These are phyloP conservation scores for Temnothorax rugatulus DNA, from an alignment of 2,888 invertebrate genomes.

Conservation along the genomic window DNA sequence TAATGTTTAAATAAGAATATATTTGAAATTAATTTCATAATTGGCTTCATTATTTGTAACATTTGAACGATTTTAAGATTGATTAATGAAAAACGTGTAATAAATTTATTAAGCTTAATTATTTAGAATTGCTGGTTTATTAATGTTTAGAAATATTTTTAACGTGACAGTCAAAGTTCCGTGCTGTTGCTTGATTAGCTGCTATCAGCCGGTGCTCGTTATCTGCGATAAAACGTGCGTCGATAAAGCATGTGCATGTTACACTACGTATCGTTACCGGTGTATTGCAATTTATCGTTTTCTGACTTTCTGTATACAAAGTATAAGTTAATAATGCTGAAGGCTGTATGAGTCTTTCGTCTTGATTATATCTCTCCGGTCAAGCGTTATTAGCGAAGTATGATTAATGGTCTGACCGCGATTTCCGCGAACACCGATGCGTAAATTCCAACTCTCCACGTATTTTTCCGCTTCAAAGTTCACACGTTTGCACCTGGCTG, in stretches of 20 bases:
- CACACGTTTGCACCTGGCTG: background rate
- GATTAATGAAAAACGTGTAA: background rate
- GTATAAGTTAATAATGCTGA: constrained; percentile 35
- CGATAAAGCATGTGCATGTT: background rate
- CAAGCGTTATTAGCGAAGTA: constrained; percentile 18
- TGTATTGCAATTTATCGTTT: constrained; percentile 34
- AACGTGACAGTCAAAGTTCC: background rate
- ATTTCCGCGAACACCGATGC: background rate
- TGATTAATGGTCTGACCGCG: constrained; percentile 23
- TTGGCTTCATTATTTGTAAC: background rate
- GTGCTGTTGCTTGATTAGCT: background rate
- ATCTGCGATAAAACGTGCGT: constrained; percentile 27
- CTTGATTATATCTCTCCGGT: constrained; percentile 25
- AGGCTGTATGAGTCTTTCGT: background rate
- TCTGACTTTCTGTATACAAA: constrained; percentile 6
- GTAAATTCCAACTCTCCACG: background rate
- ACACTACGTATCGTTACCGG: constrained; percentile 16
- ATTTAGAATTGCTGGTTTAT: background rate
- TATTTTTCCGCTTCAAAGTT: background rate
- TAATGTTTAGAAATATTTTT: background rate
- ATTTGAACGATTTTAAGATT: background rate
- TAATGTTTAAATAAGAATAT: background rate
- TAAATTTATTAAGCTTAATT: background rate
- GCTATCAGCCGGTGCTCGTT: constrained; percentile 8
- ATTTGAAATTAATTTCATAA: background rate